Base-by-base conservation (phyloP, 2,797 vertebrate genomes). In the Oryzias dopingdopingensis region DNA sequence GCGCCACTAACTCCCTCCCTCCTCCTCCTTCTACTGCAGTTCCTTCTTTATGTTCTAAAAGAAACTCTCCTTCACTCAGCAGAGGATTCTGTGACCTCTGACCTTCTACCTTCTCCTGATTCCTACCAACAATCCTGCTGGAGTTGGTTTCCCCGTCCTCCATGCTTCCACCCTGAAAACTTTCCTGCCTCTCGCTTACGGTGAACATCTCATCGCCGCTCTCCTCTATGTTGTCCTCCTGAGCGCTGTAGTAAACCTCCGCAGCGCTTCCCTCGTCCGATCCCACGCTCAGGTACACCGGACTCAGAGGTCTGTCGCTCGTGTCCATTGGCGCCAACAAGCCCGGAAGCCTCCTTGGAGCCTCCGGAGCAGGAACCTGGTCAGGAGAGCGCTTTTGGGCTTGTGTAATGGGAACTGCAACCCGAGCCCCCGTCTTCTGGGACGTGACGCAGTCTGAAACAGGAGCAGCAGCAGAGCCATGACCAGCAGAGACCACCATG, bases 171-270 rank as follows among this genome's bases (percentile, higher is more conserved):
- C 15, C 40, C 3, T 2, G 4, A 13, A 6, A 20, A 20, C n/a
- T 45, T 52, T 18, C 4, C 5, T 32, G 23, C 29, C 57, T 50
- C 4, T 65, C 46, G 2, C 65, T 60, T 20, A 49, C 1, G 0
- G 41, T 51, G 60, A 54, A 54, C 41, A 32, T 42, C 23, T 79
- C 81, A 2, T 51, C 63, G 14, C 4, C 52, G 3, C 67, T 73
- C 5, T 64, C 72, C 4, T 67, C 75, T 2, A 1, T 0, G 7
- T 74, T 72, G 62, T 86, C 81, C 63, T 89, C 88, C 12, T 79
- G 81, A 0, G 88, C 86, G 8, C 87, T 88, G 82, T 64, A 89
- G 65, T 78, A 89, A 16, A 85, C 16, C n/a, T 90, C 89, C 41
- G 50, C 0, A 12, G 20, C 4, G n/a, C 74, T 83, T 44, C 86